These are phyloP conservation scores for Chrysolina haemoptera DNA, from an alignment of 2,888 invertebrate genomes.

Conservation along the genomic window DNA sequence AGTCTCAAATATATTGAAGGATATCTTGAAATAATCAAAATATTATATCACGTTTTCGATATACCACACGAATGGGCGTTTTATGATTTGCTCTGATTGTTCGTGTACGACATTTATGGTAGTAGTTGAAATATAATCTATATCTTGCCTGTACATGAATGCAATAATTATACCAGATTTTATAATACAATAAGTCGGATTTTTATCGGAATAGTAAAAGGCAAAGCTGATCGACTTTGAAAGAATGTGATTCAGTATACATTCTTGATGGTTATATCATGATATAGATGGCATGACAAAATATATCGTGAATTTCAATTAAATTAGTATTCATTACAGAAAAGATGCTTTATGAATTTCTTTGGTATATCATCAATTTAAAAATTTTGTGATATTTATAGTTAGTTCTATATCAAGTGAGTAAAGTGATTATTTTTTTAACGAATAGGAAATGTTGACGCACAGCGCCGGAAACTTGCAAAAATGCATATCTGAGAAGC, in stretches of 20 bases:
- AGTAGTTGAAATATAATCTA: not conserved
- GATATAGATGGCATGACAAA: not conserved
- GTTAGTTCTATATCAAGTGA: too few relatives aligned
- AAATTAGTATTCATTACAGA: too few relatives aligned
- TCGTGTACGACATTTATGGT: not conserved
- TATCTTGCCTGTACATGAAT: not conserved
- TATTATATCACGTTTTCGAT: not conserved
- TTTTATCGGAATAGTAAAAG: conserved; percentile 23
- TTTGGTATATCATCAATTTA: too few relatives aligned
- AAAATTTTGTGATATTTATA: too few relatives aligned
- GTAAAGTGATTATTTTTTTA: too few relatives aligned
- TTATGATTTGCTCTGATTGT: conserved; percentile 6
- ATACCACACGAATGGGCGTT: conserved; percentile 5
- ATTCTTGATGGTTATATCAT: not conserved
- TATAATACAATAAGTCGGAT: conserved; percentile 19
- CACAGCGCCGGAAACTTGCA: too few relatives aligned
- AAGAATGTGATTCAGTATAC: conserved; percentile 4
- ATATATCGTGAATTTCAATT: too few relatives aligned
- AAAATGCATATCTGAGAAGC: too few relatives aligned
- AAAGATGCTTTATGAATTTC: too few relatives aligned
- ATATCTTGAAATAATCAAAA: not conserved
- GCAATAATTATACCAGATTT: not conserved
- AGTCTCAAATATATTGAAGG: not conserved
- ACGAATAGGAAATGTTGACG: too few relatives aligned
- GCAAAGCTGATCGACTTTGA: conserved; percentile 11